Base-by-base conservation (phyloP, 2,113 vertebrate genomes). In the Pristiophorus japonicus region DNA sequence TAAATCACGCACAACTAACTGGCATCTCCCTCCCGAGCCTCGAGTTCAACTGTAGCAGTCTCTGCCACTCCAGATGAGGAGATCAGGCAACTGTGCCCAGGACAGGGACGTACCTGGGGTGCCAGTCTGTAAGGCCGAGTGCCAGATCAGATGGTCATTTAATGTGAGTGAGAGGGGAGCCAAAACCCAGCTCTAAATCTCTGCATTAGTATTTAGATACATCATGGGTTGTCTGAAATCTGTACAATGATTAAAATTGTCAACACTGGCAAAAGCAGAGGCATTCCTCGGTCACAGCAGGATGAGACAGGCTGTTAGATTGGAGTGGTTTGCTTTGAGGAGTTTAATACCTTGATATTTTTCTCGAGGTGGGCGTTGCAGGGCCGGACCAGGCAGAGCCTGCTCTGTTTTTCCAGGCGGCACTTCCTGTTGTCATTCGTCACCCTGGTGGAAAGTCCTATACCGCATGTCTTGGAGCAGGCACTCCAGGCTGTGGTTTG, bases 401-500 rank as follows among this genome's bases (percentile, higher is more conserved):
- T 96, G 0, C 96, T 98, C 97, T 98, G 97, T 95, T 98, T 98
- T 95, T 98, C 97, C 97, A 98, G 96, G 96, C 95, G 97, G 95
- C 98, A 98, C 95, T 96, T 97, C 75, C 96, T 96, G 96, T 98
- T 98, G 96, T 97, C 73, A 0, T 97, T 98, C 96, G 98, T 98
- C 0, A 98, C 96, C 0, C 97, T 97, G 47, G 97, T 66, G 0
- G 98, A 98, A 96, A 98, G 96, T 59, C 97, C 98, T 97, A 98
- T 97, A 65, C 97, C 98, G 0, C 98, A 98, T 96, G 97, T 97
- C 96, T 96, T 97, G 20, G 98, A 98, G 96, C 98, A 98, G 0
- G 96, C 95, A 0, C 97, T 98, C 98, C 98, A 98, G 84, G 97
- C 96, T 0, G 97, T 98, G 88, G 97, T 98, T 96, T 98, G 98